Evolutionary conservation across 2,888 invertebrate genomes (phyloP).

Genomic region (Agrilus mali): DNA sequence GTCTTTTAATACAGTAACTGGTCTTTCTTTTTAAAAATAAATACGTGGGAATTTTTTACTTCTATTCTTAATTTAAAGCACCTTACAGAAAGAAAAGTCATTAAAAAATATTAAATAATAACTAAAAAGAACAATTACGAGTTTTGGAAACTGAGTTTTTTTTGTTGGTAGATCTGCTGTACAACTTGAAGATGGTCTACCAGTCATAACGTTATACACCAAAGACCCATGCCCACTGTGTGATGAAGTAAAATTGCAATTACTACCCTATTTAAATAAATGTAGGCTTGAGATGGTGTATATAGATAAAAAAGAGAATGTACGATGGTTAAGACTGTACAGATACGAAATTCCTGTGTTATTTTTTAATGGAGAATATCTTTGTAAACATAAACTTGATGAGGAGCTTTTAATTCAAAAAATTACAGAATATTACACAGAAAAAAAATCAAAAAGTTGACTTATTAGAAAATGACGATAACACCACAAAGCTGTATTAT

Average conservation of each 20-base stretch:
- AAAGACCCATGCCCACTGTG: conserved; percentile 73
- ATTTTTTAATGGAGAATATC: conserved; percentile 68
- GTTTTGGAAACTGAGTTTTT: conserved; percentile 7
- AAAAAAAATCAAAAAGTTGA: conserved; percentile 6
- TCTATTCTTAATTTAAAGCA: not conserved
- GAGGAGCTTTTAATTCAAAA: conserved; percentile 40
- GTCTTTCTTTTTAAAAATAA: too few species aligned
- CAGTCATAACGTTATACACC: conserved; percentile 67
- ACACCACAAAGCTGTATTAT: too few species aligned
- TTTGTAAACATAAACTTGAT: conserved; percentile 66
- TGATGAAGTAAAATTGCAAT: conserved; percentile 59
- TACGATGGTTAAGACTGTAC: conserved; percentile 60
- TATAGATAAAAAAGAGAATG: conserved; percentile 61
- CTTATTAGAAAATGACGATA: too few species aligned
- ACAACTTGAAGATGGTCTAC: conserved; percentile 31
- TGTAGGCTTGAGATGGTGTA: conserved; percentile 61
- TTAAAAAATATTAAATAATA: too few species aligned
- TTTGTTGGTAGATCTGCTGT: conserved; percentile 35
- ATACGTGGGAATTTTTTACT: too few species aligned
- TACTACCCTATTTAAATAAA: conserved; percentile 44
- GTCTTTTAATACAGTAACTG: too few species aligned
- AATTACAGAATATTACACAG: conserved; percentile 21
- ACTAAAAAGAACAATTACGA: conserved; percentile 1
- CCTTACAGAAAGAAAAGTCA: too few species aligned
- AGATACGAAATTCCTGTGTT: conserved; percentile 79